These are phyloP conservation scores for Caranx melampygus DNA, from an alignment of 2,113 vertebrate species.

Conservation along the genomic window DNA sequence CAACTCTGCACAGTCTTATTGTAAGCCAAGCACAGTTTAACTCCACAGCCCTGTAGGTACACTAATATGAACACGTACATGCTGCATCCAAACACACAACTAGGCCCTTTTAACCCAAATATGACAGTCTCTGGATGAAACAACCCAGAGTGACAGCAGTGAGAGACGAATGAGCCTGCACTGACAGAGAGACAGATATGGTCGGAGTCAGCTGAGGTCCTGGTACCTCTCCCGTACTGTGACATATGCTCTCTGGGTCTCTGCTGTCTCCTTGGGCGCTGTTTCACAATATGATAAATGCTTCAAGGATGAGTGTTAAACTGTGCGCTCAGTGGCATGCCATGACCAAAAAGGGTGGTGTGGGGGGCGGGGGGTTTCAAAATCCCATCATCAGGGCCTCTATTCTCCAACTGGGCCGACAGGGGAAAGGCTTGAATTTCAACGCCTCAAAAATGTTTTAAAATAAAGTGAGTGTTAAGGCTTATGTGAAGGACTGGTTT, in stretches of 20 bases:
- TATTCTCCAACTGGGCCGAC: background rate
- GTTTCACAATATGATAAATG: slow-evolving; percentile 59
- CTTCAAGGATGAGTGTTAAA: slow-evolving; percentile 33
- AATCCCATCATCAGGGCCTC: slow-evolving; percentile 16
- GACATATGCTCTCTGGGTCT: slow-evolving; percentile 42
- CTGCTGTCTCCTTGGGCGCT: slow-evolving; percentile 29
- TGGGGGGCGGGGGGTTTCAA: slow-evolving; percentile 1
- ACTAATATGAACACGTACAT: background rate
- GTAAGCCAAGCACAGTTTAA: slow-evolving; percentile 35
- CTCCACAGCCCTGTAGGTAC: background rate
- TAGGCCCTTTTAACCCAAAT: background rate
- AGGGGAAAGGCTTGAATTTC: background rate
- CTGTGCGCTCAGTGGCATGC: slow-evolving; percentile 23
- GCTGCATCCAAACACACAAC: background rate
- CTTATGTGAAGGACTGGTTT: background rate
- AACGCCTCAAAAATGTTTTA: background rate
- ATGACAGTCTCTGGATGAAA: background rate
- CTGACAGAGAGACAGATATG: slow-evolving; percentile 37
- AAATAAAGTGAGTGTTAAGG: background rate
- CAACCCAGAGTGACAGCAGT: background rate
- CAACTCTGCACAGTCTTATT: background rate
- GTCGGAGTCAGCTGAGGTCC: slow-evolving; percentile 10
- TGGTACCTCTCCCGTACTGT: slow-evolving; percentile 23
- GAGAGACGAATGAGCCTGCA: slow-evolving; percentile 7
- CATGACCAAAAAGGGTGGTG: background rate